These are phyloP conservation scores for Macrosiphum euphorbiae DNA, from an alignment of 2,888 invertebrate species.

Conservation along the genomic window DNA sequence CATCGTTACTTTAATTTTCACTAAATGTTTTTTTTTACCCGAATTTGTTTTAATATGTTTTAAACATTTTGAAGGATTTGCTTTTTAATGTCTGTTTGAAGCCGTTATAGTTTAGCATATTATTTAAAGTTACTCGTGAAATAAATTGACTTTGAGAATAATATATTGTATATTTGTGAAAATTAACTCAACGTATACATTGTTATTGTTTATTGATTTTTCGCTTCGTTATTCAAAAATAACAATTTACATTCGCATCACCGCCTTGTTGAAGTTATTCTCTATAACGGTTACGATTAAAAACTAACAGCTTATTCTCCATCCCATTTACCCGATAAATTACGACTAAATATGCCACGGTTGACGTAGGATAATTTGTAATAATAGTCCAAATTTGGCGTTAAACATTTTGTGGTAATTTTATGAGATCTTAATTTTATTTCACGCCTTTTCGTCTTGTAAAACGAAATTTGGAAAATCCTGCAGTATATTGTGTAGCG, in stretches of 20 bases:
- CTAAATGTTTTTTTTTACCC: neutral
- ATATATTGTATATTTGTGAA: conserved; percentile 27
- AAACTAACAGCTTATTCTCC: neutral
- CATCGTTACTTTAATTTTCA: neutral
- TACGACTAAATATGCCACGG: neutral
- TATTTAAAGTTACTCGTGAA: conserved; percentile 5
- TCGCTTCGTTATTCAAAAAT: neutral
- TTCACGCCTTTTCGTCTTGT: neutral
- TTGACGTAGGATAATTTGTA: neutral
- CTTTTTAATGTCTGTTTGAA: conserved; percentile 1
- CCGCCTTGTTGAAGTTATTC: neutral
- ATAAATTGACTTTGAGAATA: conserved; percentile 11
- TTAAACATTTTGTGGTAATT: neutral
- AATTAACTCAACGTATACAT: conserved; percentile 18
- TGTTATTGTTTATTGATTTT: conserved; percentile 33
- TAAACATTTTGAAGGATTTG: conserved; percentile 40
- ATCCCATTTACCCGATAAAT: too few species aligned
- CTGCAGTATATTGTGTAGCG: neutral
- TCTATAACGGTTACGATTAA: neutral
- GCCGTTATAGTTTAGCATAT: conserved; percentile 14
- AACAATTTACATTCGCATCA: neutral
- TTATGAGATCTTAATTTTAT: neutral
- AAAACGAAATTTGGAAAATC: neutral
- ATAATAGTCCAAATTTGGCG: neutral
- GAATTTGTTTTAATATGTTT: conserved; percentile 1